phyloP scores from a whole-genome alignment of 2,888 invertebrate genomes.

The Spodoptera exigua region DNA sequence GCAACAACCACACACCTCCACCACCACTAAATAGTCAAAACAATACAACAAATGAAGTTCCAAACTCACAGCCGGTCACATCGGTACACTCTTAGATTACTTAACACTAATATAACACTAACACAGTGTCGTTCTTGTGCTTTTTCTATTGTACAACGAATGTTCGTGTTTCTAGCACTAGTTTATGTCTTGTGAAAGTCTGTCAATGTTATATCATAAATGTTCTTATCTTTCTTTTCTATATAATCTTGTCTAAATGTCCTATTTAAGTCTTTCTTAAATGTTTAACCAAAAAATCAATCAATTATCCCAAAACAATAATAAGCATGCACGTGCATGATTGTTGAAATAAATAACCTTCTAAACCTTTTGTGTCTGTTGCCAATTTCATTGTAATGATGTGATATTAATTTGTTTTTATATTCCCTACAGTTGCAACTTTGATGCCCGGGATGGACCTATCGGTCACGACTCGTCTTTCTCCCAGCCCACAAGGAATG shows the following conservation, averaged over 20 bases:
- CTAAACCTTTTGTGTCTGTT: constrained; percentile 22
- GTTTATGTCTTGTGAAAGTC: constrained; percentile 54
- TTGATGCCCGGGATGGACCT: constrained; percentile 90
- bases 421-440: constrained; percentile 81
- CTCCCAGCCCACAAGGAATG: constrained; percentile 91
- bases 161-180: constrained; percentile 50
- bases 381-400: too few relatives aligned
- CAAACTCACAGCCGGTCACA: constrained; percentile 74
- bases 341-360: constrained; percentile 45
- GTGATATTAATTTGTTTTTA: constrained; percentile 31
- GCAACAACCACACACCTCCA: constrained; percentile 75
- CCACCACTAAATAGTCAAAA: constrained; percentile 74
- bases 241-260: constrained; percentile 30
- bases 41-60: constrained; percentile 73
- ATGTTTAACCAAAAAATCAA: constrained; percentile 7
- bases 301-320: constrained; percentile 22
- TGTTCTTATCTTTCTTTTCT: constrained; percentile 34
- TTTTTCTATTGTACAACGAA: constrained; percentile 42
- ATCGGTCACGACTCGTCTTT: constrained; percentile 90
- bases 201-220: constrained; percentile 41
- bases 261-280: constrained; percentile 21
- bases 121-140: constrained; percentile 54
- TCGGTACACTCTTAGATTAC: constrained; percentile 77
- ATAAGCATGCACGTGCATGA: constrained; percentile 66
- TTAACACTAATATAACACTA: constrained; percentile 68